phyloP scores from a whole-genome alignment of 2,113 vertebrate species.

The Xenotilapia caudafasciata region DNA sequence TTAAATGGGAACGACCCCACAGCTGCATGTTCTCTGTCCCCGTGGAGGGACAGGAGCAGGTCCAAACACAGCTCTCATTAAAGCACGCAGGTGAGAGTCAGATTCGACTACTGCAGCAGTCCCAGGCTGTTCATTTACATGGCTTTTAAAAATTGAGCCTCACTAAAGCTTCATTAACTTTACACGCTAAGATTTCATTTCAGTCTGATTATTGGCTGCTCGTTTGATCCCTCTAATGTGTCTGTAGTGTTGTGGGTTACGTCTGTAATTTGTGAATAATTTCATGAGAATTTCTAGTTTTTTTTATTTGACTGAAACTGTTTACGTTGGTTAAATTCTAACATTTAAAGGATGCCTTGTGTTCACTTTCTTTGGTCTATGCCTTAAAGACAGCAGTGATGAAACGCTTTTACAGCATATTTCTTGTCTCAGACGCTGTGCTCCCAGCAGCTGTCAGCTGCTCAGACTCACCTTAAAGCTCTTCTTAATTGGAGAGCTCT shows the following conservation, averaged over 20 bases:
- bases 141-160: constrained; percentile 26
- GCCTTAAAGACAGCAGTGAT: background rate
- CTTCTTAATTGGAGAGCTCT: constrained; percentile 46
- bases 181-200: constrained; percentile 38
- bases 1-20: constrained; percentile 45
- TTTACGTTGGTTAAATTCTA: background rate
- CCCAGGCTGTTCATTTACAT: background rate
- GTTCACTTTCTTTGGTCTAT: background rate
- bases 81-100: constrained; percentile 21
- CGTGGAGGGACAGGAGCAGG: background rate
- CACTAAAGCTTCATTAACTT: constrained; percentile 53
- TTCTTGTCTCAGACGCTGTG: background rate
- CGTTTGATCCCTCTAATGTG: constrained; percentile 12
- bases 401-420: background rate
- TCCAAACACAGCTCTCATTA: constrained; percentile 28
- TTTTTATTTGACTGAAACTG: background rate
- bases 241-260: background rate
- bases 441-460: background rate
- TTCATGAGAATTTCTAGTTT: background rate
- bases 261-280: background rate
- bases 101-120: background rate
- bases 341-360: background rate
- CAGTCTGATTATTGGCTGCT: constrained; percentile 18
- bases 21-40: constrained; percentile 1
- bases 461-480: constrained; percentile 13